A percentile compares a stretch with the other conserved stretches of the same genome.
phyloP scores from a whole-genome alignment of 2,888 invertebrate genomes.

The Plebejus argus region DNA sequence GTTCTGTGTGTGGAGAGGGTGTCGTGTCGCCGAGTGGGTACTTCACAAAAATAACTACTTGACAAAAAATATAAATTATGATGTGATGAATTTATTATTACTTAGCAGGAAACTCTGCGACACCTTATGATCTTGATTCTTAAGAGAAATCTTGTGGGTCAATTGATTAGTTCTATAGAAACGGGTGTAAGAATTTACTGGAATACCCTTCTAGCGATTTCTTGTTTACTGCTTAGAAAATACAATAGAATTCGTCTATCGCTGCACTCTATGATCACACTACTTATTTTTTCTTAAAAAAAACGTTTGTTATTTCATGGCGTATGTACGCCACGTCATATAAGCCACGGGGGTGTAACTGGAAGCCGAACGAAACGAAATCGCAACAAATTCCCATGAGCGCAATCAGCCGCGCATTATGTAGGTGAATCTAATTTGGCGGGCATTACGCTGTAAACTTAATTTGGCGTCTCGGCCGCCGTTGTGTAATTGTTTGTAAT shows the following conservation, averaged over 20 bases:
- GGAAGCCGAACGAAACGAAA: not conserved
- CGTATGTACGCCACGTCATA: not conserved
- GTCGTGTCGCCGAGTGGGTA: not conserved
- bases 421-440: conserved; percentile 29
- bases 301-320: not conserved
- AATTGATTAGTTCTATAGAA: too few relatives aligned
- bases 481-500: conserved; percentile 31
- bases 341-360: not conserved
- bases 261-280: too few relatives aligned
- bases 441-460: not conserved
- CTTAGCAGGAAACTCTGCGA: not conserved
- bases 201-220: too few relatives aligned
- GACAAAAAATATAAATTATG: conserved; percentile 7
- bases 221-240: too few relatives aligned
- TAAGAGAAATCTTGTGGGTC: too few relatives aligned
- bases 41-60: too few relatives aligned
- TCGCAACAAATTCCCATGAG: not conserved
- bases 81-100: not conserved
- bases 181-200: too few relatives aligned
- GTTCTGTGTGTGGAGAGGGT: not conserved
- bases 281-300: not conserved
- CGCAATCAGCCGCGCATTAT: conserved; percentile 25
- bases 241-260: too few relatives aligned
- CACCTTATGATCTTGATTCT: not conserved
- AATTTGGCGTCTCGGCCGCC: not conserved